phyloP scores from a whole-genome alignment of 30 jellyfish, hydroid and myxozoan genomes.

The Chironex yamaguchii region DNA sequence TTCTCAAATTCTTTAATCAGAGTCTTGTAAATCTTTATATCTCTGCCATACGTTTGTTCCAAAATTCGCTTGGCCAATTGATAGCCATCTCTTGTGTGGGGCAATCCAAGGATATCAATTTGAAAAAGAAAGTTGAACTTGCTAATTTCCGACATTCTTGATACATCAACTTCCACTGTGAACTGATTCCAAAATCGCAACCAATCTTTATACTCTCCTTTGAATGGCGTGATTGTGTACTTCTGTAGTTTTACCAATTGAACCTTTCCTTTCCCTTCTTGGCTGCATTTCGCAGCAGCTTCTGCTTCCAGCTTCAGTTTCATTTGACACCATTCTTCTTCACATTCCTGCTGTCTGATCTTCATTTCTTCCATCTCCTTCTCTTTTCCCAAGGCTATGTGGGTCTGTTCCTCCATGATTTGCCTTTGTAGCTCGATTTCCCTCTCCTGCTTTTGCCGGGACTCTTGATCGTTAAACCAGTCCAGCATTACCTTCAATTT shows the following conservation, averaged over 20 bases:
- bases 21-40: constrained; percentile 41
- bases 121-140: constrained; percentile 60
- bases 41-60: constrained; percentile 52
- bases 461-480: constrained; percentile 55
- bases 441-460: constrained; percentile 50
- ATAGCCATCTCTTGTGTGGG: constrained; percentile 53
- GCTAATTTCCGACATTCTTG: constrained; percentile 68
- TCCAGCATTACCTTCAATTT: constrained; percentile 48
- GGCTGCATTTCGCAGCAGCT: constrained; percentile 19
- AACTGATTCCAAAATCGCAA: constrained; percentile 84
- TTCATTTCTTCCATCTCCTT: constrained; percentile 59
- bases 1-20: constrained; percentile 29
- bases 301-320: constrained; percentile 47
- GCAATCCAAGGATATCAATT: constrained; percentile 54
- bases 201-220: constrained; percentile 81
- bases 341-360: constrained; percentile 65
- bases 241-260: constrained; percentile 79
- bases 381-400: constrained; percentile 44
- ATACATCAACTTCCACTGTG: constrained; percentile 70
- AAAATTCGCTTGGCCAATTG: constrained; percentile 37
- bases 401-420: constrained; percentile 60
- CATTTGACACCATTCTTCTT: constrained; percentile 57
- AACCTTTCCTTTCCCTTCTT: constrained; percentile 50
- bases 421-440: constrained; percentile 60
- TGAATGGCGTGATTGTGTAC: constrained; percentile 73